Conservation (phyloP, 2,797 vertebrate genomes). For the Triplophysa bombifrons region DNA sequence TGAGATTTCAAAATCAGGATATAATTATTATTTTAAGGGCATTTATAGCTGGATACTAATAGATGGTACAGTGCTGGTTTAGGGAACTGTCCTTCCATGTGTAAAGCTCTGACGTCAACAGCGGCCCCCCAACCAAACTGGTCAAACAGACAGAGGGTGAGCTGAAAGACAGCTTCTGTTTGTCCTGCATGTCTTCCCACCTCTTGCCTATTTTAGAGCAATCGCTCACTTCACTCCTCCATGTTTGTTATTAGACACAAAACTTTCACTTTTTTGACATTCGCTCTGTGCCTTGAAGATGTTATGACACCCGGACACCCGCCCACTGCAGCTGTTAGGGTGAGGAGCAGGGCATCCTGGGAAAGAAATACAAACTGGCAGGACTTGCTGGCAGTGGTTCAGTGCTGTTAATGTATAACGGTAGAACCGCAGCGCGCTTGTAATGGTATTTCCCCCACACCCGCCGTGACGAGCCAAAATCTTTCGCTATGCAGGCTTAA, state of each 20-base stretch:
- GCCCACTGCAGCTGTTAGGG: conserved; percentile 48
- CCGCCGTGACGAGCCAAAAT: neutral
- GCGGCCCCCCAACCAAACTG: conserved; percentile 33
- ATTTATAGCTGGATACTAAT: neutral
- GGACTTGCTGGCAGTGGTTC: conserved; percentile 7
- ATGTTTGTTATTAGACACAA: conserved; percentile 42
- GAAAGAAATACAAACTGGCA: conserved; percentile 39
- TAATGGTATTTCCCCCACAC: conserved; percentile 35
- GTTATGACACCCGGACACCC: conserved; percentile 25
- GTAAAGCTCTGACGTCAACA: conserved; percentile 22
- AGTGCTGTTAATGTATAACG: conserved; percentile 40
- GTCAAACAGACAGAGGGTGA: conserved; percentile 33
- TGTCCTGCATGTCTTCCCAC: conserved; percentile 11
- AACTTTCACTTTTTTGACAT: conserved; percentile 10
- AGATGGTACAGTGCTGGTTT: neutral
- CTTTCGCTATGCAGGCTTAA: neutral
- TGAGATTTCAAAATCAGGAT: neutral
- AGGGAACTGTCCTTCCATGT: conserved; percentile 15
- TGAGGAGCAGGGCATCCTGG: conserved; percentile 49
- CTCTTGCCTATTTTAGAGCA: conserved; percentile 30
- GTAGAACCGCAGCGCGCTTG: conserved; percentile 22
- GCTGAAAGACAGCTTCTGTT: conserved; percentile 40
- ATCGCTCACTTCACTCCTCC: conserved; percentile 24
- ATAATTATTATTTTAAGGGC: neutral
- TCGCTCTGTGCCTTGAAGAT: conserved; percentile 35